These are phyloP conservation scores for Oscheius sp. DNA, from an alignment of 1,140 invertebrate genomes.

Conservation along the genomic window DNA sequence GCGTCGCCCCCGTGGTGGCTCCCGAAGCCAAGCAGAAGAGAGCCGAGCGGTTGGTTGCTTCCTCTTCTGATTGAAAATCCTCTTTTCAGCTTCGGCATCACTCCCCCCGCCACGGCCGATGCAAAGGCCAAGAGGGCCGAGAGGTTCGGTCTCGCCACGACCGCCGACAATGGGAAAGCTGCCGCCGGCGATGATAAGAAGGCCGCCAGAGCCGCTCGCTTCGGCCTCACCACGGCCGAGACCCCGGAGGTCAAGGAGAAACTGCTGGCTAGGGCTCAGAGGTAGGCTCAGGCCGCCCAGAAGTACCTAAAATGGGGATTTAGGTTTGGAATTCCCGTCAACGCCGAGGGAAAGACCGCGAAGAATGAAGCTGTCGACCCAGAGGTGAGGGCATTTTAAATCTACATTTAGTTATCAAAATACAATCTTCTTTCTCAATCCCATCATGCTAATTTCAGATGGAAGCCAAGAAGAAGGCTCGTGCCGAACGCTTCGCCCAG, in stretches of 20 bases:
- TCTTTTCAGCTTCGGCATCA: not conserved
- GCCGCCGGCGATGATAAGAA: not conserved
- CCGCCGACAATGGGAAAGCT: not conserved
- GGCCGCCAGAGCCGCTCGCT: not conserved
- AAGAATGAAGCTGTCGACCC: not conserved
- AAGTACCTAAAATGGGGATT: no score
- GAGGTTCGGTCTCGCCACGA: not conserved
- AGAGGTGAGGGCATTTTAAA: not conserved
- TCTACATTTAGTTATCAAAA: not conserved
- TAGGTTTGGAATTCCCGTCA: not conserved
- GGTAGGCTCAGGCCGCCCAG: no score
- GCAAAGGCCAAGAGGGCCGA: not conserved
- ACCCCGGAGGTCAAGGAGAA: not conserved
- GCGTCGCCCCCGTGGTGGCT: not conserved
- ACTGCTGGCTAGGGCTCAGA: not conserved
- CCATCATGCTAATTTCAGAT: not conserved
- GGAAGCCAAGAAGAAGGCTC: not conserved
- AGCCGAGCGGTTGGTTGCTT: not conserved
- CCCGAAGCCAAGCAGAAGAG: not conserved
- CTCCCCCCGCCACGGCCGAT: not conserved
- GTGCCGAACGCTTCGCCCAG: constrained; percentile 3
- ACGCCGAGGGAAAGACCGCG: not conserved
- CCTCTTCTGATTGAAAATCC: not conserved
- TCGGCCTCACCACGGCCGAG: not conserved
- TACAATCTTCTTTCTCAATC: no score